Conservation (phyloP, 2,888 invertebrate genomes). For the Temnothorax unifasciatus region DNA sequence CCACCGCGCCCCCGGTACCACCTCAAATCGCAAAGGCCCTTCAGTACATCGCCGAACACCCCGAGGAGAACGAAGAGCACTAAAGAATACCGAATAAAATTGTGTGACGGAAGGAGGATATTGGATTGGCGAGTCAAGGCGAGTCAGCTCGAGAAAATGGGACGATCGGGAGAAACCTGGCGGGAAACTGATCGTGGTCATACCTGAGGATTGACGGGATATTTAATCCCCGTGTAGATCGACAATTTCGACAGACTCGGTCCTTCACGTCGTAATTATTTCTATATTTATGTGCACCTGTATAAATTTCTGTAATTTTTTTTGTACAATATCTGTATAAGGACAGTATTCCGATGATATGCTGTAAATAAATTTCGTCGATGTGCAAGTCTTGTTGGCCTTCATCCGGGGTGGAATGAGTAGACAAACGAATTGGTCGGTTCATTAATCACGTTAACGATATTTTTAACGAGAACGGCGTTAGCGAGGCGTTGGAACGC, state of each 20-base stretch:
- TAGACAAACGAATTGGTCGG: neutral
- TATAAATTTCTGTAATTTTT: neutral
- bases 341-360: neutral
- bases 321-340: constrained; percentile 24
- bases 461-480: constrained; percentile 25
- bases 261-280: constrained; percentile 12
- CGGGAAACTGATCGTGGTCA: neutral
- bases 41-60: constrained; percentile 83
- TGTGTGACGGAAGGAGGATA: neutral
- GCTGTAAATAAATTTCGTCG: constrained; percentile 49
- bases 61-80: constrained; percentile 76
- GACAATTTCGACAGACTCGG: neutral
- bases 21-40: constrained; percentile 84
- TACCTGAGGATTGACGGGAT: neutral
- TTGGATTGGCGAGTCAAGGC: neutral
- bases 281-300: constrained; percentile 12
- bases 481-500: neutral
- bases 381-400: constrained; percentile 23
- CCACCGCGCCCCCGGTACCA: constrained; percentile 84
- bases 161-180: neutral
- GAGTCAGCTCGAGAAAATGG: neutral
- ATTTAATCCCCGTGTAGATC: neutral
- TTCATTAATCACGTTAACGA: constrained; percentile 12
- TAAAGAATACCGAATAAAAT: constrained; percentile 22
- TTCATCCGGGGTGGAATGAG: neutral